Evolutionary conservation across 53 echinoderm and acorn worm species (phyloP).

Genomic region (Paracentrotus lividus): DNA sequence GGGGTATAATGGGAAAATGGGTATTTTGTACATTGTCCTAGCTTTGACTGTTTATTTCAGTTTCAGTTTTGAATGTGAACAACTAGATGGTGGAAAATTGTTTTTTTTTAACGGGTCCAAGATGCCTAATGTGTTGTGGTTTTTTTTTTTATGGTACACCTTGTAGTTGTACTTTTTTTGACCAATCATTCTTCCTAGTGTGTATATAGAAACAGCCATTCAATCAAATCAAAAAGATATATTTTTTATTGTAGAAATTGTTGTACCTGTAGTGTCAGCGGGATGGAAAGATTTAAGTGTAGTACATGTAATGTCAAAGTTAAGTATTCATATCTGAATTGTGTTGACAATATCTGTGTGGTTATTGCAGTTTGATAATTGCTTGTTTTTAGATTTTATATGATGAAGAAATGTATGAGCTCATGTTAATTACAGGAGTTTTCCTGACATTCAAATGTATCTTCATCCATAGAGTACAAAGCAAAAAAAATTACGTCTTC

Average conservation of each 20-base stretch:
- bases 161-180: not conserved
- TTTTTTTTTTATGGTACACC: slow-evolving; percentile 34
- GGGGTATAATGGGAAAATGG: too few species aligned
- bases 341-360: too few species aligned
- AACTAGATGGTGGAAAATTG: not conserved
- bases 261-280: not conserved
- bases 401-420: not conserved
- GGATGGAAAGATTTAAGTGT: not conserved
- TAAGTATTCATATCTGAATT: not conserved
- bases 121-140: not conserved
- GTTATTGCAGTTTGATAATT: not conserved
- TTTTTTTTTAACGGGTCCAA: not conserved
- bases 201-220: slow-evolving; percentile 31
- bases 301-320: not conserved
- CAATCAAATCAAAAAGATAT: not conserved
- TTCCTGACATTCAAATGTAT: not conserved
- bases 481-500: too few species aligned
- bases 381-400: not conserved
- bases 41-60: too few species aligned
- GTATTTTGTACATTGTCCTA: too few species aligned
- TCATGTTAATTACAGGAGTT: not conserved
- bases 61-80: too few species aligned
- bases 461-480: too few species aligned
- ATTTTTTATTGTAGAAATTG: slow-evolving; percentile 36
- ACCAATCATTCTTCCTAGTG: slow-evolving; percentile 27